These are phyloP conservation scores for Ruditapes philippinarum DNA, from an alignment of 1,140 invertebrate species.

Conservation along the genomic window DNA sequence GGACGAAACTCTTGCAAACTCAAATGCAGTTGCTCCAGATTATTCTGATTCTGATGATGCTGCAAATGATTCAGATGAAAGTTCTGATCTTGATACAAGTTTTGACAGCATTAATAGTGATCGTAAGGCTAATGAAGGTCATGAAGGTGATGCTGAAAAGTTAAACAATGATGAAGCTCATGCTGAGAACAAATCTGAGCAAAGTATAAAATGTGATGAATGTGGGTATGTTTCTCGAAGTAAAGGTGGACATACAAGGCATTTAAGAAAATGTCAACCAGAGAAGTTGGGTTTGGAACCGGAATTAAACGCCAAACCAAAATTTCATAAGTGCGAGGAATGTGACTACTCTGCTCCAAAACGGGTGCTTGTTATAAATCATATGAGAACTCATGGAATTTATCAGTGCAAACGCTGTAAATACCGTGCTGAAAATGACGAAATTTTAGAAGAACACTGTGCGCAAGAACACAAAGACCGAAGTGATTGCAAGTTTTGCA, in stretches of 20 bases:
- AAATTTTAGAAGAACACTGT: conserved; percentile 72
- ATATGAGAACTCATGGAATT: conserved; percentile 78
- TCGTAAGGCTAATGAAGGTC: conserved; percentile 24
- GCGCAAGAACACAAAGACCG: conserved; percentile 74
- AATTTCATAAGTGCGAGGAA: conserved; percentile 64
- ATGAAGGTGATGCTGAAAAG: conserved; percentile 52
- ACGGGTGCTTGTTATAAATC: conserved; percentile 75
- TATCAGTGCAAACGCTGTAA: conserved; percentile 79
- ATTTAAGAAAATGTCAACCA: conserved; percentile 66
- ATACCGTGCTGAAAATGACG: conserved; percentile 71
- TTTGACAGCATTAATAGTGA: conserved; percentile 57
- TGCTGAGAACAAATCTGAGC: conserved; percentile 8
- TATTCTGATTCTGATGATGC: conserved; percentile 9
- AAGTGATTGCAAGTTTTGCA: conserved; percentile 80
- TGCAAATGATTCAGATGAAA: conserved; percentile 40
- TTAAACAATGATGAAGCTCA: conserved; percentile 3
- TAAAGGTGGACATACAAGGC: conserved; percentile 66
- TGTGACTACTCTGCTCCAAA: conserved; percentile 78
- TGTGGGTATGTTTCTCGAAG: conserved; percentile 62
- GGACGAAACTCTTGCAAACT: neutral
- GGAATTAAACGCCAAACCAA: conserved; percentile 67
- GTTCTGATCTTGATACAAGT: conserved; percentile 64
- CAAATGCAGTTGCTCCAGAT: neutral
- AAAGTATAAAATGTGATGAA: conserved; percentile 55
- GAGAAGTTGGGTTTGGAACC: conserved; percentile 61